These are phyloP conservation scores for Astreopora myriophthalma DNA, from an alignment of 64 coral and sea anemone genomes.

Conservation along the genomic window DNA sequence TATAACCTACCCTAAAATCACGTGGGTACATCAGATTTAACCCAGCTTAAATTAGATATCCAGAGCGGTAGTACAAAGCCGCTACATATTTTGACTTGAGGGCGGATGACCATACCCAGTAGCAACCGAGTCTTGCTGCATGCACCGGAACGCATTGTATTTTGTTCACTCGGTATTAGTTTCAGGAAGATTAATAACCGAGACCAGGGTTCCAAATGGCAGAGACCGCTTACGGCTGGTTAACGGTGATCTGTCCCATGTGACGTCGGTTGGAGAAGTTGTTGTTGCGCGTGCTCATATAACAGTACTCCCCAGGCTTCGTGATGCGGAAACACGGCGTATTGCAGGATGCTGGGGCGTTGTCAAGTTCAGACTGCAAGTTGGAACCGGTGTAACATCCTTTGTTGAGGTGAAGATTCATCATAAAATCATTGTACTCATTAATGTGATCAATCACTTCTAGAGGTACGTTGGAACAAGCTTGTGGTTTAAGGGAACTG, in stretches of 20 bases:
- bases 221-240: too few species aligned
- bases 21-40: too few species aligned
- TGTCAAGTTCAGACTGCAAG: background rate
- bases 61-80: too few species aligned
- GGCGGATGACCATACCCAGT: too few species aligned
- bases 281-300: slow-evolving; percentile 45
- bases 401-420: slow-evolving; percentile 34
- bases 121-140: too few species aligned
- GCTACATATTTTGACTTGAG: too few species aligned
- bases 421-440: background rate
- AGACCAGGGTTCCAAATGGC: too few species aligned
- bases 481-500: background rate
- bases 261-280: slow-evolving; percentile 57
- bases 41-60: too few species aligned
- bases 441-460: slow-evolving; percentile 37
- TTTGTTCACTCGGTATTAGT: too few species aligned
- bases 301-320: slow-evolving; percentile 42
- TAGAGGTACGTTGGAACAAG: slow-evolving; percentile 33
- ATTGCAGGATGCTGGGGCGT: slow-evolving; percentile 28
- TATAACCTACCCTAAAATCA: too few species aligned
- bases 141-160: too few species aligned
- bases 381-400: slow-evolving; percentile 6
- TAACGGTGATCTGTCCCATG: slow-evolving; percentile 44
- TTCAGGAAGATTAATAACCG: too few species aligned
- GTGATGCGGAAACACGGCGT: slow-evolving; percentile 57